phyloP scores from a whole-genome alignment of 2,888 invertebrate genomes.

The Disparrhopalites patrizii region DNA sequence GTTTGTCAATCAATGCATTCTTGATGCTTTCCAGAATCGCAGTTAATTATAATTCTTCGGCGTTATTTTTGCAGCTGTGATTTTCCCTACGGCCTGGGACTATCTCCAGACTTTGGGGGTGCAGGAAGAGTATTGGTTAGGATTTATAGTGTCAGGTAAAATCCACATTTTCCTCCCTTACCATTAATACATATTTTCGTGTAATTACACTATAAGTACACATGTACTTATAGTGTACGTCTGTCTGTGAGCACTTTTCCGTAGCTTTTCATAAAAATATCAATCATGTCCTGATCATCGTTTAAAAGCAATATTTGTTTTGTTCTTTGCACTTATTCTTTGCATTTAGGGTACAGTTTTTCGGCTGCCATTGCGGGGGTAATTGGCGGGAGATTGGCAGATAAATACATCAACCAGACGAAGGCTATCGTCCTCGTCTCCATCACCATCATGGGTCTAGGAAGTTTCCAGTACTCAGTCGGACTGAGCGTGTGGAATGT shows the following conservation, averaged over 20 bases:
- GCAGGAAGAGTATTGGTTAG: constrained; percentile 52
- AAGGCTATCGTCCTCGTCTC: constrained; percentile 50
- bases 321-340: not conserved
- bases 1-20: too few species aligned
- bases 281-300: too few species aligned
- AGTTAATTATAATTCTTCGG: too few species aligned
- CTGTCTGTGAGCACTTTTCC: too few species aligned
- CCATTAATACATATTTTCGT: not conserved
- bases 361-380: constrained; percentile 52
- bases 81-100: constrained; percentile 54
- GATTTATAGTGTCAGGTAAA: constrained; percentile 51
- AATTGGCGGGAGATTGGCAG: constrained; percentile 51
- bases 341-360: constrained; percentile 51
- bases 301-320: not conserved
- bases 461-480: constrained; percentile 53
- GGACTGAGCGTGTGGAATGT: constrained; percentile 53
- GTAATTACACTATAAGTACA: not conserved
- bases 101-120: constrained; percentile 52
- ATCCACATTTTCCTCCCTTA: not conserved
- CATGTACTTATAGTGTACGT: too few species aligned
- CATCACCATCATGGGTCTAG: constrained; percentile 51
- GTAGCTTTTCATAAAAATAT: too few species aligned
- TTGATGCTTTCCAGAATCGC: too few species aligned
- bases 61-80: constrained; percentile 52
- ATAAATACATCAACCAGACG: constrained; percentile 48